These are phyloP conservation scores for Tetragonula clypearis DNA, from an alignment of 1,140 invertebrate genomes.

Conservation along the genomic window DNA sequence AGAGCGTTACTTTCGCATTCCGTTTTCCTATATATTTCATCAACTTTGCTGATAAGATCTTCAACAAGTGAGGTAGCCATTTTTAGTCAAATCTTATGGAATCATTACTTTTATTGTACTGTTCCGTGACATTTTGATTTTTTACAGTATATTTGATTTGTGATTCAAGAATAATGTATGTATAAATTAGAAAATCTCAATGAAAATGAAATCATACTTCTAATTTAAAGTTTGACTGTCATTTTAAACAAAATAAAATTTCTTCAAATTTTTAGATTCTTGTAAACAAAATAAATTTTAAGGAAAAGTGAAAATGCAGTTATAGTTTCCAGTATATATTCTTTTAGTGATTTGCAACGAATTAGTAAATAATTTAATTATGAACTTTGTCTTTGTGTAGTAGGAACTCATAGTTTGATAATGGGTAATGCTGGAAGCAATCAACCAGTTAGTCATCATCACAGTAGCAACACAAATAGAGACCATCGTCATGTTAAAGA, in stretches of 20 bases:
- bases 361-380: background rate
- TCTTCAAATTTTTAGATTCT: background rate
- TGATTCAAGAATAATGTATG: background rate
- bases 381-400: background rate
- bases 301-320: background rate
- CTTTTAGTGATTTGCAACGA: background rate
- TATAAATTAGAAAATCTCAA: background rate
- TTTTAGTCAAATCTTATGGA: constrained; percentile 12
- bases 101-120: background rate
- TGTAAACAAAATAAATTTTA: constrained; percentile 24
- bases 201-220: background rate
- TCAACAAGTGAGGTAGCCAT: background rate
- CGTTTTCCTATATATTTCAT: background rate
- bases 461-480: constrained; percentile 83
- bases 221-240: background rate
- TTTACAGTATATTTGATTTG: background rate
- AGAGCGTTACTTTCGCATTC: no score
- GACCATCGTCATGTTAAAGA: constrained; percentile 74
- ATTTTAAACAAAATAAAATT: background rate
- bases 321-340: no score
- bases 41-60: background rate
- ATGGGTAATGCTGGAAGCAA: constrained; percentile 90
- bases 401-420: constrained; percentile 24
- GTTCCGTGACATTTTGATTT: constrained; percentile 13
- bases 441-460: constrained; percentile 85